A percentile compares a stretch with the other conserved stretches of the same genome.
phyloP scores from a whole-genome alignment of 2,888 invertebrate species.

The Sminthurinus aureus region DNA sequence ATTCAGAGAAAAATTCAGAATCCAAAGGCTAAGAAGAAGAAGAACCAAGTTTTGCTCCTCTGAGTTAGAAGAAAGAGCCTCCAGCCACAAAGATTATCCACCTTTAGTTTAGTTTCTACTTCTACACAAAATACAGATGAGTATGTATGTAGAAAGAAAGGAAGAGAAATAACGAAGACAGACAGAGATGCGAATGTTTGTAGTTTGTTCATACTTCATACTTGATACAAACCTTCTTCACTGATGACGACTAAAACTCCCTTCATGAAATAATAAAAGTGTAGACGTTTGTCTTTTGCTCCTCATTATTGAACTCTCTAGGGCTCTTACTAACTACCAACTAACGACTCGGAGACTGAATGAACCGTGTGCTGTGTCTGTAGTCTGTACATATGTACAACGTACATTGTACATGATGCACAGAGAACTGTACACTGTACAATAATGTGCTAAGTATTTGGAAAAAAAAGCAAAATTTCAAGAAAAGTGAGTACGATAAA shows the following conservation, averaged over 20 bases:
- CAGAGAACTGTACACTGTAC: background rate
- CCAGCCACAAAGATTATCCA: conserved; percentile 9
- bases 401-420: background rate
- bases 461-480: background rate
- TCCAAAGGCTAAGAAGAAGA: background rate
- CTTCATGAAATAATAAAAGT: conserved; percentile 8
- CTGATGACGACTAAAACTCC: background rate
- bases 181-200: background rate
- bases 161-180: background rate
- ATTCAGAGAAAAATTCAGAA: background rate
- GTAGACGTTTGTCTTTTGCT: conserved; percentile 24
- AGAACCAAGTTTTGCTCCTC: background rate
- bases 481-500: conserved; percentile 10
- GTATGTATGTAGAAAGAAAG: background rate
- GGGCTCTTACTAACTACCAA: conserved; percentile 25
- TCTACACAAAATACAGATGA: background rate
- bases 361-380: background rate
- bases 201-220: background rate
- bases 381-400: background rate
- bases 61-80: background rate
- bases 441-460: background rate
- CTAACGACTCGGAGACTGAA: conserved; percentile 17
- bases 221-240: background rate
- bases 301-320: conserved; percentile 24
- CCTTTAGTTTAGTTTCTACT: background rate